Evolutionary conservation across 2,113 vertebrate species (phyloP).

Genomic region (Protobothrops flavoviridis): DNA sequence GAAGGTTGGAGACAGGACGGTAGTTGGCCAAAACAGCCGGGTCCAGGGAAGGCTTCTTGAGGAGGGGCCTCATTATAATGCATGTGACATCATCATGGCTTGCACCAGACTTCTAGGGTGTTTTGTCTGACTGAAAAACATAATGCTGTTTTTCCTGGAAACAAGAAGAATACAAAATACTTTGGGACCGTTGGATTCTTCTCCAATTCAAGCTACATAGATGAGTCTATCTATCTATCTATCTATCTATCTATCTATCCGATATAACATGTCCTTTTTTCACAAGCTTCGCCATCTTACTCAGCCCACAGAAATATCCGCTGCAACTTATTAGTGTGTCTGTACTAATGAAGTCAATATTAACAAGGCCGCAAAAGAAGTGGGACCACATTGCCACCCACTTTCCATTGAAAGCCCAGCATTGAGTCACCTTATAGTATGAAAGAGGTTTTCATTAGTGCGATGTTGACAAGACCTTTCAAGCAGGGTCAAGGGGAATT

Average conservation of each 20-base stretch:
- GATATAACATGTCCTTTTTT: neutral
- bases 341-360: neutral
- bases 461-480: slow-evolving; percentile 6
- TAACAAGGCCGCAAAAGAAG: neutral
- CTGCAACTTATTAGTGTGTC: neutral
- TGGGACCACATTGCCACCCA: neutral
- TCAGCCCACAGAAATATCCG: neutral
- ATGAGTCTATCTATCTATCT: too few species aligned
- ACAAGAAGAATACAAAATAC: neutral
- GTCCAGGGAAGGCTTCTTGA: too few species aligned
- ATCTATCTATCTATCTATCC: too few species aligned
- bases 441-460: slow-evolving; percentile 5
- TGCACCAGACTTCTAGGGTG: neutral
- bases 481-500: slow-evolving; percentile 1
- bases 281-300: neutral
- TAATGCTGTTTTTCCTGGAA: too few species aligned
- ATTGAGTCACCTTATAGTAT: neutral
- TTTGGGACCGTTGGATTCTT: neutral
- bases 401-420: slow-evolving; percentile 7
- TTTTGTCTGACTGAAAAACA: neutral
- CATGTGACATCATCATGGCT: neutral
- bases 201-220: too few species aligned
- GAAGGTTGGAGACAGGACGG: too few species aligned
- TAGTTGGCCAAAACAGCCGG: too few species aligned
- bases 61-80: too few species aligned